Percentiles rank a stretch among this genome's conserved stretches.
Evolutionary conservation across 2,888 invertebrate genomes (phyloP).

Genomic region (Cheilosia scutellata): DNA sequence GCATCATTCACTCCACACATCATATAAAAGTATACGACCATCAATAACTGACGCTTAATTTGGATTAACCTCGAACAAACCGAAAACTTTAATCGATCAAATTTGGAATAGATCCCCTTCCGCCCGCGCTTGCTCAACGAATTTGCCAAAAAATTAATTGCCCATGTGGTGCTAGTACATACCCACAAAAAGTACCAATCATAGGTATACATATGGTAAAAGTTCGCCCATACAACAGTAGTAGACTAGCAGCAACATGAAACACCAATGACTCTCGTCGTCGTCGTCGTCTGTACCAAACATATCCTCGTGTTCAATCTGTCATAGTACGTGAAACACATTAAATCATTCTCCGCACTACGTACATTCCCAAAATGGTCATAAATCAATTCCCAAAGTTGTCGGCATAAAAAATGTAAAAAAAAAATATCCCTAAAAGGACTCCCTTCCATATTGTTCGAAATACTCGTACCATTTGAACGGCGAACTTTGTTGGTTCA

Average conservation of each 20-base stretch:
- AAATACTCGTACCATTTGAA: conserved; percentile 30
- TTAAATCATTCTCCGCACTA: conserved; percentile 66
- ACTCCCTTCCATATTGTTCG: conserved; percentile 20
- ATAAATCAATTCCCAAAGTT: conserved; percentile 69
- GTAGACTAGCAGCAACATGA: conserved; percentile 32
- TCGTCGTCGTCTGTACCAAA: conserved; percentile 56
- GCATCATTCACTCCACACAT: conserved; percentile 51
- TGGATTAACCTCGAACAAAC: conserved; percentile 58
- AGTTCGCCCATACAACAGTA: conserved; percentile 5
- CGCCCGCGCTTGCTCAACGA: neutral
- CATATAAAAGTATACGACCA: conserved; percentile 20
- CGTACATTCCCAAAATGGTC: conserved; percentile 49
- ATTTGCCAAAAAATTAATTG: conserved; percentile 55
- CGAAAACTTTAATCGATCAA: conserved; percentile 68
- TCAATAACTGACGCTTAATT: conserved; percentile 67
- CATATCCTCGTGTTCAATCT: conserved; percentile 74
- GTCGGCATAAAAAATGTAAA: conserved; percentile 38
- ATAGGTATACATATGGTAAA: conserved; percentile 3
- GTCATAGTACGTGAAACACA: conserved; percentile 71
- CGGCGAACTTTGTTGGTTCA: conserved; percentile 58
- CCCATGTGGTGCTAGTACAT: conserved; percentile 42
- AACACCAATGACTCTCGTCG: conserved; percentile 59
- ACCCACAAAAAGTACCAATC: conserved; percentile 18
- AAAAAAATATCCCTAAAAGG: conserved; percentile 16
- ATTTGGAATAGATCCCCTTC: conserved; percentile 7